phyloP scores from a whole-genome alignment of 2,113 vertebrate species.

The Hypomesus transpacificus region DNA sequence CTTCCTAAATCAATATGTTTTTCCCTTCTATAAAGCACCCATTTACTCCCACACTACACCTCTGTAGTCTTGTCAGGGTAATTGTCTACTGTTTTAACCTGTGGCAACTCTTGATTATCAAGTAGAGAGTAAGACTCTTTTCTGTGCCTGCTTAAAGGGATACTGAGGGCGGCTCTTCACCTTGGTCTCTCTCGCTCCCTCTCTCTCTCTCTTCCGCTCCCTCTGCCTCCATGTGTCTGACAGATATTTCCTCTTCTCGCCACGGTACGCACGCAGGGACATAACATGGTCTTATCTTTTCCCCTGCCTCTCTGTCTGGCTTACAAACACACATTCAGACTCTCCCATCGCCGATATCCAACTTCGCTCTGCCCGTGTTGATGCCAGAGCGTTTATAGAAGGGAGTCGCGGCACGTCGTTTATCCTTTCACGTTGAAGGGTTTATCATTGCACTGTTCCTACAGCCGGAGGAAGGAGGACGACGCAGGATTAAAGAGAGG shows the following conservation, averaged over 20 bases:
- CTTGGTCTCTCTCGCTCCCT: neutral
- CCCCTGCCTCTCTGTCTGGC: neutral
- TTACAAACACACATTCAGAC: neutral
- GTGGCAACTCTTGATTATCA: slow-evolving; percentile 22
- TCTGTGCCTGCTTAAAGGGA: slow-evolving; percentile 8
- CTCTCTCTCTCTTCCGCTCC: neutral
- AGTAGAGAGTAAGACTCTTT: neutral
- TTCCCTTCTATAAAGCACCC: neutral
- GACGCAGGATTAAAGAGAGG: slow-evolving; percentile 1
- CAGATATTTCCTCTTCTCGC: neutral
- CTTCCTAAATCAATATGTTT: slow-evolving; percentile 18
- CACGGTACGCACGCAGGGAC: neutral
- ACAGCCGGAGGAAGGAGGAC: neutral
- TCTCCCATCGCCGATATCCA: neutral
- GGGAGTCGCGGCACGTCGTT: neutral
- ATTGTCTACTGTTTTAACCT: slow-evolving; percentile 16
- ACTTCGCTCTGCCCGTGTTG: neutral
- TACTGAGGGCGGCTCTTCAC: neutral
- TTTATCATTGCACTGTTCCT: slow-evolving; percentile 1
- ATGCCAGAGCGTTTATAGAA: neutral
- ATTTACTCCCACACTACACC: neutral
- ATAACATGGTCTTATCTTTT: neutral
- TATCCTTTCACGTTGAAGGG: neutral
- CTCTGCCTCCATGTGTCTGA: neutral
- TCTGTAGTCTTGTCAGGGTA: slow-evolving; percentile 14